Conservation (phyloP, 2,113 vertebrate species). For the Odocoileus hemionus region DNA sequence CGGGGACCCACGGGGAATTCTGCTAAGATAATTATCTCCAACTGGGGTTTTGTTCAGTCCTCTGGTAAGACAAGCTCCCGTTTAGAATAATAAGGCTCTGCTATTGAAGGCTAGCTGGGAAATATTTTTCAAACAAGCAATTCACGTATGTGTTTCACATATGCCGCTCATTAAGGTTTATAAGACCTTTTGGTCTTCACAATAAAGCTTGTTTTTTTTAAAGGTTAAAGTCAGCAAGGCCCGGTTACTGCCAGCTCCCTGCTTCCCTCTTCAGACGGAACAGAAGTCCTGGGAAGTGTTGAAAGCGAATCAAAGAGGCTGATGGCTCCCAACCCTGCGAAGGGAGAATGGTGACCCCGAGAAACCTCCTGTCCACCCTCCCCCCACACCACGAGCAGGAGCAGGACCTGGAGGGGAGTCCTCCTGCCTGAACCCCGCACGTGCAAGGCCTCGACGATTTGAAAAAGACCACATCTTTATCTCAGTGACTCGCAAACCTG, state of each 20-base stretch:
- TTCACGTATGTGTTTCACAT: conserved; percentile 74
- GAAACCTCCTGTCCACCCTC: not conserved
- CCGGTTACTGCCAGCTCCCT: conserved; percentile 51
- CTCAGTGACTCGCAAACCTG: not conserved
- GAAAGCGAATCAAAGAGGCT: conserved; percentile 50
- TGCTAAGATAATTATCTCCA: conserved; percentile 76
- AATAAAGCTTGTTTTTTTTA: conserved; percentile 78
- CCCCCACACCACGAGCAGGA: not conserved
- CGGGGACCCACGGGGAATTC: conserved; percentile 59
- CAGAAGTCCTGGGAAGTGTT: conserved; percentile 48
- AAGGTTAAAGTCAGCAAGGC: conserved; percentile 71
- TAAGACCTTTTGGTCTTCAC: conserved; percentile 78
- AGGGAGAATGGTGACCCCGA: not conserved
- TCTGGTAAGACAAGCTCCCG: conserved; percentile 60
- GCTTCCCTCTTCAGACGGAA: conserved; percentile 67
- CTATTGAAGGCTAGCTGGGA: conserved; percentile 60
- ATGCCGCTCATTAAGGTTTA: conserved; percentile 81
- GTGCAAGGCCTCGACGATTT: rapidly evolving
- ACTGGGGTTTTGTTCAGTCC: conserved; percentile 66
- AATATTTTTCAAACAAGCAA: conserved; percentile 77
- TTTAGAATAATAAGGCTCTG: conserved; percentile 75
- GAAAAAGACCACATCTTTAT: not conserved
- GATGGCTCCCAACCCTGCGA: not conserved
- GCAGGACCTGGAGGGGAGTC: not conserved
- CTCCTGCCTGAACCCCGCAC: not conserved